These are phyloP conservation scores for Lithosia quadra DNA, from an alignment of 2,888 invertebrate genomes.

Conservation along the genomic window DNA sequence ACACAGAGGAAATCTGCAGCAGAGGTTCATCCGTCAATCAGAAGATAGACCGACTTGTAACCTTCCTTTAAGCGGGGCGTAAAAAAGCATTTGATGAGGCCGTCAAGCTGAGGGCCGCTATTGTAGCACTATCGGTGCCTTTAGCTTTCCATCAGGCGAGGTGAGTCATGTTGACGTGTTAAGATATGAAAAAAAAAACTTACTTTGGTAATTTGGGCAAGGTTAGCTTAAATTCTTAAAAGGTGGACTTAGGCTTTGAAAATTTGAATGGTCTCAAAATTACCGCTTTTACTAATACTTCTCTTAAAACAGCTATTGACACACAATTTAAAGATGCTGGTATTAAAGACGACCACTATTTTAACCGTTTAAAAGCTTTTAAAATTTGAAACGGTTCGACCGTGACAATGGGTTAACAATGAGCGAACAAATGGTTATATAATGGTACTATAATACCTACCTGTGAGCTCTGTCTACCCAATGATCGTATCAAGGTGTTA, in stretches of 20 bases:
- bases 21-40: no score
- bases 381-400: conserved; percentile 30
- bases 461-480: conserved; percentile 26
- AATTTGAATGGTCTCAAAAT: not conserved
- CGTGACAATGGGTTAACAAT: conserved; percentile 72
- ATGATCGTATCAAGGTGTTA: conserved; percentile 45
- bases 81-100: no score
- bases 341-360: not conserved
- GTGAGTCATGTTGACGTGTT: no score
- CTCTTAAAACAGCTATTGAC: not conserved
- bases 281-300: not conserved
- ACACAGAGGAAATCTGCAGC: no score
- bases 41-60: no score
- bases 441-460: conserved; percentile 67
- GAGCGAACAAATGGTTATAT: conserved; percentile 64
- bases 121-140: no score
- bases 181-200: no score
- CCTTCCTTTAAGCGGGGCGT: no score
- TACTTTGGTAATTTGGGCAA: no score
- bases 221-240: no score
- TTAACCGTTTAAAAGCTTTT: conserved; percentile 28
- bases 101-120: no score
- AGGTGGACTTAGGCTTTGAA: not conserved
- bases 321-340: not conserved
- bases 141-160: no score